Evolutionary conservation across 2,797 vertebrate species (phyloP), one percentile per base, ranked within the genome.

Genomic region (Cyclura pinguis): DNA sequence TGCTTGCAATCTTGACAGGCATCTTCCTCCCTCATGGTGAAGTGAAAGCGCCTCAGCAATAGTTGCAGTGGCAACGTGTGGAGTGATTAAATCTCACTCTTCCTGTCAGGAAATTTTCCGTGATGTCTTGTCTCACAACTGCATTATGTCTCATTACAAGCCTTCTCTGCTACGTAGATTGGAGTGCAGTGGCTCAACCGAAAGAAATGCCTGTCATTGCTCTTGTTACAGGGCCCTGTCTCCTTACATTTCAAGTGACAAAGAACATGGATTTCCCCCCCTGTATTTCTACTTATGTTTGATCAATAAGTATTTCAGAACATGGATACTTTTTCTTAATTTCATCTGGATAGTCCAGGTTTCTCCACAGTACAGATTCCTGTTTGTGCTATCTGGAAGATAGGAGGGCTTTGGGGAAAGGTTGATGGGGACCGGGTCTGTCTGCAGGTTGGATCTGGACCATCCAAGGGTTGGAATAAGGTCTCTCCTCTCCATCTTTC

Each of bases 1-100:
- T 90, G 93, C 92, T 96, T 92, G 94, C 89, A 35, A 72, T 93
- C 95, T 93, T 95, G 96, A 97, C 95, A 95, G 94, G 89, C 95
- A 91, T 93, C 93, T 96, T 85, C 91, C 87, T 93, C 93, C 92
- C 88, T 91, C 93, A 93, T 76, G 88, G 94, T 83, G 92, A 84
- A 92, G 88, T 83, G 89, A 90, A 95, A 7, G 0, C 89, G 93
- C 94, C 90, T 94, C 88, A 89, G 92, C 95, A 95, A 87, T 67
- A 95, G 94, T 89, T 93, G 94, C 90, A 94, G 38, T 94, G 95
- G 93, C 94, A 95, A 94, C 42, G 13, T 93, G 93, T 74, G 52
- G 85, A 96, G 96, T 95, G 97, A 96, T 97, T 96, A 95, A 96
- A 96, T 97, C 96, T 96, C 94, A 88, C 93, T 94, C 92, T 96